Evolutionary conservation across 2,888 invertebrate genomes (phyloP), one percentile per base, ranked within the genome.

Genomic region (Lycophotia porphyrea): DNA sequence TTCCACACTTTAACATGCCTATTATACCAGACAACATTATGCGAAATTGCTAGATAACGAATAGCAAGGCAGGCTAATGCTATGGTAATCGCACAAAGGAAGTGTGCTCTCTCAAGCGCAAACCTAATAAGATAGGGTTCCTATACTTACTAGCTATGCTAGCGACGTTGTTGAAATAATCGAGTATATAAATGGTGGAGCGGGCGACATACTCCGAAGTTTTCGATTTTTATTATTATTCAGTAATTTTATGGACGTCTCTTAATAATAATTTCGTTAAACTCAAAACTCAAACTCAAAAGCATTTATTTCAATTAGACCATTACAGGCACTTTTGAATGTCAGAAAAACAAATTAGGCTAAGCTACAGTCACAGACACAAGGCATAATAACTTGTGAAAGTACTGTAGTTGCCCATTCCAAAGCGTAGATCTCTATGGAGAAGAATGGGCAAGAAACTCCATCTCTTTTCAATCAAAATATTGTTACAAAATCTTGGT

Each of bases 41-140:
- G 36, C 3, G 2, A 55, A 42, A 58, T 24, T 55, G 61, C 13
- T n/a, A 44, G 31, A 58, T 49, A 55, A 49, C 11, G 18, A 52
- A 34, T 21, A 68, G 24, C n/a, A 47, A 47, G 69, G 31, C 47
- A 68, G 24, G 47, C 11, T 58, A 60, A 58, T 60, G 27, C 39
- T 68, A 55, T 78, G 71, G 31, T 74, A 78, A 78, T 74, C 60
- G 36, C 18, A 13, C 63, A n/a, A 58, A 78, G 81, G 68, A 81
- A 71, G 49, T 65, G 71, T 65, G 71, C 21, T 55, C 65, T 55
- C 60, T 78, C 74, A 70, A 71, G 52, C 71, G 71, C 61, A 60
- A 77, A 80, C 65, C 60, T 24, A 39, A 47, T 52, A n/a, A 27
- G 18, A 70, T 69, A 76, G 24, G 36, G 42, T 66, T 61, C 34